Base-by-base conservation (phyloP, 1,140 invertebrate species). In the Oncopodura yosiiana region DNA sequence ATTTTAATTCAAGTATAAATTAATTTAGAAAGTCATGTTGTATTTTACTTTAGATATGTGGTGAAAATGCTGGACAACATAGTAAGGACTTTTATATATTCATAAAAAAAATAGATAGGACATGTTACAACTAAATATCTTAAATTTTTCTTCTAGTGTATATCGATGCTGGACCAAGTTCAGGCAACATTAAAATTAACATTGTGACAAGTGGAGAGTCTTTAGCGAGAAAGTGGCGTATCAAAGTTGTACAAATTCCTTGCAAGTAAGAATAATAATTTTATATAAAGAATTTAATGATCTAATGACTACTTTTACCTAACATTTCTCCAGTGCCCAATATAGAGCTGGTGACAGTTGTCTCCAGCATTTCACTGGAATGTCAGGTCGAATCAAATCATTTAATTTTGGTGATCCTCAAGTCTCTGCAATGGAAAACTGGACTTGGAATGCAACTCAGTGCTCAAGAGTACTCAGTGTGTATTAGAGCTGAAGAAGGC, bases 271-370 rank as follows among this genome's bases (percentile, higher is more conserved):
- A n/a, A n/a, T n/a, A n/a, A n/a, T n/a, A n/a, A n/a, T n/a, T n/a
- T n/a, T n/a, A n/a, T n/a, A n/a, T n/a, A n/a, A n/a, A n/a, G n/a
- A n/a, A n/a, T n/a, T n/a, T n/a, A n/a, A n/a, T n/a, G n/a, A n/a
- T n/a, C n/a, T n/a, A n/a, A n/a, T n/a, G n/a, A n/a, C n/a, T n/a
- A n/a, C n/a, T n/a, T n/a, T n/a, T n/a, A n/a, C n/a, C n/a, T n/a
- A n/a, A n/a, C n/a, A n/a, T n/a, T n/a, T n/a, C n/a, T n/a, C n/a
- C n/a, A n/a, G 29, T 57, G 67, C 74, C 34, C 72, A 74, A 2
- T 74, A 78, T 14, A 49, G 70, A 49, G 84, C 84, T 16, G 85
- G 86, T 38, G 83, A 85, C 61, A 85, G 62, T 34, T 66, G 64
- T 59, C 54, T 66, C 18, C 65, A 66, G 38, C 58, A 66, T 43